Conservation (phyloP, 1,140 invertebrate genomes). For the Drosophila cardini region DNA sequence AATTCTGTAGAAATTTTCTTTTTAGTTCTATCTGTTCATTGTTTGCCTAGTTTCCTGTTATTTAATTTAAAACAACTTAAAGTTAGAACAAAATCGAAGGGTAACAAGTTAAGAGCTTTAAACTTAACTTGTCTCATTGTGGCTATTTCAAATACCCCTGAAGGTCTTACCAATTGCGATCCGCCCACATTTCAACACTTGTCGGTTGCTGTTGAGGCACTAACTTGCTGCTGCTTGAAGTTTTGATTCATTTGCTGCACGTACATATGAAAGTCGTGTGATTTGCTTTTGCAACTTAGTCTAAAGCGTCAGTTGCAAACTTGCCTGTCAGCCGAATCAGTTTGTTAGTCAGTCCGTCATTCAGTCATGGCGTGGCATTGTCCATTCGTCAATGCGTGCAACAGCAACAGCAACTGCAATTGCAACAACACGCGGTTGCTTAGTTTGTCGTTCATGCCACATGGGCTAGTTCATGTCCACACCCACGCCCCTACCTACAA, state of each 20-base stretch:
- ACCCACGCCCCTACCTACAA: not conserved
- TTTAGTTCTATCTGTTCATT: too few species aligned
- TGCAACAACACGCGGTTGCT: constrained; percentile 39
- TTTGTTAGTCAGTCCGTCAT: not conserved
- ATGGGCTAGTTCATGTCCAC: constrained; percentile 13
- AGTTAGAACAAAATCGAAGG: too few species aligned
- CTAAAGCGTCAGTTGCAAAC: constrained; percentile 26
- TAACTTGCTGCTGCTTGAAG: constrained; percentile 36
- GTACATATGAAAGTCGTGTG: constrained; percentile 52
- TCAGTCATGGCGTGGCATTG: constrained; percentile 10
- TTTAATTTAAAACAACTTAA: too few species aligned
- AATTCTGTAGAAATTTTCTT: too few species aligned
- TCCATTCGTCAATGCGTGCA: constrained; percentile 18
- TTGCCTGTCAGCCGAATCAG: not conserved
- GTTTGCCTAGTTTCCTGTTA: too few species aligned
- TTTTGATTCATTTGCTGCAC: constrained; percentile 57
- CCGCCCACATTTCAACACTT: constrained; percentile 50
- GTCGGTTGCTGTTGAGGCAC: constrained; percentile 4
- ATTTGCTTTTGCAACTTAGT: constrained; percentile 53
- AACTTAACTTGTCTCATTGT: not conserved
- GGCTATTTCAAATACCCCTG: not conserved
- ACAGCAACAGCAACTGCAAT: constrained; percentile 12
- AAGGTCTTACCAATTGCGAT: not conserved
- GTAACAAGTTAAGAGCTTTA: not conserved
- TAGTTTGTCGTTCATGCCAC: constrained; percentile 44